Base-by-base conservation (phyloP, 2,888 invertebrate species). In the Lithophane semibrunnea region DNA sequence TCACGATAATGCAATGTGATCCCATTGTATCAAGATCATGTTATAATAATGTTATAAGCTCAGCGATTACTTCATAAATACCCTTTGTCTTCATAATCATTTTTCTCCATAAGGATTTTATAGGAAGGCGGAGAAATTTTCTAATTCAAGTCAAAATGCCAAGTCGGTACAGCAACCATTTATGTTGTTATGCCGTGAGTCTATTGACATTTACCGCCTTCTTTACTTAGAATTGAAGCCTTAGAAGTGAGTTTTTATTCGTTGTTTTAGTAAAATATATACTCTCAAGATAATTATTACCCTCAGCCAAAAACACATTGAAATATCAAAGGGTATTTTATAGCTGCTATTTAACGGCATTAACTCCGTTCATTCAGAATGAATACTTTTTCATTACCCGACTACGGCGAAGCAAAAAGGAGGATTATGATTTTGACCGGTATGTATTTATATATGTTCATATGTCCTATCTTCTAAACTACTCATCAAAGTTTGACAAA, bases 1-100 rank as follows among this genome's bases (percentile, higher is more conserved):
- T 88, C 75, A 75, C 49, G 75, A 37, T 82, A 82, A 80, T 76
- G 77, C 52, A 56, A 42, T 21, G 12, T 37, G 49, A 64, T 65
- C 47, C 42, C n/a, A 54, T 79, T 73, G 54, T 65, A 60, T 73
- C 44, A 67, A 70, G 42, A 52, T 64, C 42, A 10, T 37, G n/a
- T 24, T 54, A 21, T 10, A 42, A 68, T 13, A 52, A 21, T 58
- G 73, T 54, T 42, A 71, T n/a, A 44, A 2, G 5, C 0, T 18
- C 10, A 21, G 24, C 2, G 21, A 44, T 21, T 3, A 24, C 24
- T 24, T 16, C 9, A n/a, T n/a, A 13, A 42, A 24, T 18, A 54
- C 18, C 5, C 42, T 63, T 64, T 47, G 47, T 24, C 3, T 64
- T 75, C 12, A 24, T 42, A 37, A 37, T 56, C 12, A 7, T 37